Conservation (phyloP, 1,140 invertebrate genomes). For the Drosophila hydei region DNA sequence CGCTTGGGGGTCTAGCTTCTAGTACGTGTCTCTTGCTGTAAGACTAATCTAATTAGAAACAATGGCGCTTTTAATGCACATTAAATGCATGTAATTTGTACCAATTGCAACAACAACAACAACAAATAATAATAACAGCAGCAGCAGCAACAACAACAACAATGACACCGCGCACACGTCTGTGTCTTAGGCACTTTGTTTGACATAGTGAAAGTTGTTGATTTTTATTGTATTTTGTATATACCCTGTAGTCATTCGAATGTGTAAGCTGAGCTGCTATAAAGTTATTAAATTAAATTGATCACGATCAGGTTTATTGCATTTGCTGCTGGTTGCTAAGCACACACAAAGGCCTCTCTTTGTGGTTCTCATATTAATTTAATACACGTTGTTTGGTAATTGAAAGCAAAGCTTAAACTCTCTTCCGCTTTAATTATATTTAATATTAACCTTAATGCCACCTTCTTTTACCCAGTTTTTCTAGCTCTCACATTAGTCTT, state of each 20-base stretch:
- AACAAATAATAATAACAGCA: constrained; percentile 14
- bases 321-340: background rate
- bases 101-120: constrained; percentile 25
- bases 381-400: no score
- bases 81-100: constrained; percentile 68
- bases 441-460: no score
- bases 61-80: constrained; percentile 55
- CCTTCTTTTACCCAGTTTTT: no score
- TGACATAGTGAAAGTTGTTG: constrained; percentile 71
- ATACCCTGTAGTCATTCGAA: background rate
- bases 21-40: constrained; percentile 31
- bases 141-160: constrained; percentile 19
- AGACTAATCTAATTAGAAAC: constrained; percentile 79
- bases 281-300: background rate
- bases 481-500: no score
- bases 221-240: constrained; percentile 40
- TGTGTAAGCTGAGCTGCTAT: background rate
- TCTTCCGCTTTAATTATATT: no score
- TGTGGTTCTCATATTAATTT: no score
- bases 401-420: no score
- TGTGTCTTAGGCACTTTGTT: constrained; percentile 42
- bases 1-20: constrained; percentile 48
- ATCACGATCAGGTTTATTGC: background rate
- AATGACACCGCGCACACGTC: constrained; percentile 17
- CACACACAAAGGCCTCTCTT: no score